Evolutionary conservation across 2,888 invertebrate genomes (phyloP).

Genomic region (Griposia aprilina): DNA sequence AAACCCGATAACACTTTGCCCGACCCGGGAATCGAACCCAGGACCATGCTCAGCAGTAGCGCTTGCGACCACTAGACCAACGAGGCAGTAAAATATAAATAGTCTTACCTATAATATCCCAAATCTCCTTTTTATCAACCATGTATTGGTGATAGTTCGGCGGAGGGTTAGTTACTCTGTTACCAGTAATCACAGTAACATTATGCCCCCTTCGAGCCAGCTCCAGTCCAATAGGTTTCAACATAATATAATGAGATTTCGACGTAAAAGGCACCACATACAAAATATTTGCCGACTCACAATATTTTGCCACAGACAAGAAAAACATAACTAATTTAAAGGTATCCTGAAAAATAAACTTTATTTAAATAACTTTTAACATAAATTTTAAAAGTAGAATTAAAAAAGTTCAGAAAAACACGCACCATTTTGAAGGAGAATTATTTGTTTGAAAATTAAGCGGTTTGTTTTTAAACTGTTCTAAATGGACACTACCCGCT

Average conservation of each 20-base stretch:
- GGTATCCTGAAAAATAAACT: slow-evolving; percentile 58
- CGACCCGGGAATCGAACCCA: no score
- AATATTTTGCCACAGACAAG: slow-evolving; percentile 51
- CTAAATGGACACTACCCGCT: slow-evolving; percentile 29
- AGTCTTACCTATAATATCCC: slow-evolving; percentile 84
- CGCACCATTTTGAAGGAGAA: slow-evolving; percentile 39
- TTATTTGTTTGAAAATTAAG: background rate
- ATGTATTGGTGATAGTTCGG: slow-evolving; percentile 83
- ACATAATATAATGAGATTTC: slow-evolving; percentile 86
- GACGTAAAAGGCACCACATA: slow-evolving; percentile 86
- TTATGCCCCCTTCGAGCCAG: slow-evolving; percentile 89
- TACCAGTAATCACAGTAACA: slow-evolving; percentile 86
- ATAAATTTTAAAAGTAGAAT: background rate
- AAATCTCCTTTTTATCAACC: slow-evolving; percentile 81
- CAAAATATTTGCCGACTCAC: slow-evolving; percentile 83
- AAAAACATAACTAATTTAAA: slow-evolving; percentile 56
- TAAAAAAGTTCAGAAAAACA: background rate
- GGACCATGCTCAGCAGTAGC: no score
- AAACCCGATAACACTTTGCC: no score
- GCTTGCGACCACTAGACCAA: no score
- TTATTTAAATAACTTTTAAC: background rate
- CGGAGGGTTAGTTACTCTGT: slow-evolving; percentile 77
- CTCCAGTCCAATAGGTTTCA: slow-evolving; percentile 86
- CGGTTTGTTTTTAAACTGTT: slow-evolving; percentile 2
- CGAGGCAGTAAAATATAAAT: no score